Percentiles rank a stretch among this genome's conserved stretches.
Evolutionary conservation across 2,797 vertebrate genomes (phyloP).

Genomic region (Tapera naevia): DNA sequence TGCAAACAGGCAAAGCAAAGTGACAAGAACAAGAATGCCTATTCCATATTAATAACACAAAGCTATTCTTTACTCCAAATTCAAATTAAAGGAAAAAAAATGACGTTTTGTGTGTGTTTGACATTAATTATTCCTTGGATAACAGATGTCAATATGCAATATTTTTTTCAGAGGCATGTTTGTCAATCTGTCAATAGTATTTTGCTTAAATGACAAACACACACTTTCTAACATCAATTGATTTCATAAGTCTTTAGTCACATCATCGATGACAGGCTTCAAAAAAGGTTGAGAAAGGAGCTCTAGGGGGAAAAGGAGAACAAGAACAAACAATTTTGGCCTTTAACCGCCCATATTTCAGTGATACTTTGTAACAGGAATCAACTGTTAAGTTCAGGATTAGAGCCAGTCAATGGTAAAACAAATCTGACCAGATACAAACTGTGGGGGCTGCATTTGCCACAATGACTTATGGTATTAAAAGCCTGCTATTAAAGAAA

Average conservation of each 20-base stretch:
- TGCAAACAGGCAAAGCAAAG: not conserved
- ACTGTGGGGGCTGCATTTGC: not conserved
- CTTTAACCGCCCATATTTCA: not conserved
- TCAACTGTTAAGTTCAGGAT: not conserved
- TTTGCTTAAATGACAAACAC: slow-evolving; percentile 18
- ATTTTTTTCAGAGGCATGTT: not conserved
- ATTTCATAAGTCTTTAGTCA: not conserved
- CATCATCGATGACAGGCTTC: slow-evolving; percentile 15
- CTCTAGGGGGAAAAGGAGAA: not conserved
- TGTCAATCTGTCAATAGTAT: slow-evolving; percentile 27
- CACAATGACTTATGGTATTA: not conserved
- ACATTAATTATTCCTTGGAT: not conserved
- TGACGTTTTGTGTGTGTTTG: not conserved
- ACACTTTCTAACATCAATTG: slow-evolving; percentile 24
- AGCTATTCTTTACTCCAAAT: too few relatives aligned
- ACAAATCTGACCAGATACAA: not conserved
- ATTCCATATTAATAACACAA: not conserved
- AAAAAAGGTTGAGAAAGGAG: not conserved
- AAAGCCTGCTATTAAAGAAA: not conserved
- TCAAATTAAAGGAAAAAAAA: too few relatives aligned
- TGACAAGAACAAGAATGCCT: slow-evolving; percentile 11
- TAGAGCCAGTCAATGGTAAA: not conserved
- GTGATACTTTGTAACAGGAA: not conserved
- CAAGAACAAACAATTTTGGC: not conserved
- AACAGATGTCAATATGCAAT: not conserved